phyloP scores from a whole-genome alignment of 2,888 invertebrate genomes.

The Chorisops tibialis region DNA sequence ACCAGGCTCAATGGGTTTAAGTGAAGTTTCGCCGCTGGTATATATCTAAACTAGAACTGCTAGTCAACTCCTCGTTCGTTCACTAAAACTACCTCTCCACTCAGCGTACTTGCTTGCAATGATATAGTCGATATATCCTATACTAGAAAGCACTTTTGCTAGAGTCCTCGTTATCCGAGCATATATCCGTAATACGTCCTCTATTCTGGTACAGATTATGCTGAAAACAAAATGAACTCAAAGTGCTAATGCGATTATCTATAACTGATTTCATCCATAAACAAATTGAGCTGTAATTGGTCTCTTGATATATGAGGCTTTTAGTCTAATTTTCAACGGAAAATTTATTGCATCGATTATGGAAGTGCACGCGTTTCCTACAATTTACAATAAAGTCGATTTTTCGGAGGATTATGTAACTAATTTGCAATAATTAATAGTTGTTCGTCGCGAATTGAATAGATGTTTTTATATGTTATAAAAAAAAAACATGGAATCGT shows the following conservation, averaged over 20 bases:
- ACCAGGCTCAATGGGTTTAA: not conserved
- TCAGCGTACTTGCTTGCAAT: too few species aligned
- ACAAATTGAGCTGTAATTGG: slow-evolving; percentile 32
- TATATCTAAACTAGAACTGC: too few species aligned
- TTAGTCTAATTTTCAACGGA: slow-evolving; percentile 24
- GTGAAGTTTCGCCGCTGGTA: too few species aligned
- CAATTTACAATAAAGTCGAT: not conserved
- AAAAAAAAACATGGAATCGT: too few species aligned
- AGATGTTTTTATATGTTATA: too few species aligned
- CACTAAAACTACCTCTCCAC: too few species aligned
- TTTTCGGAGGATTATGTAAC: slow-evolving; percentile 16
- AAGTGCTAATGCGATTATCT: slow-evolving; percentile 31
- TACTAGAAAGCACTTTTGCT: too few species aligned
- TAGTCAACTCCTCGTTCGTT: too few species aligned
- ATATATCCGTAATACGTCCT: too few species aligned
- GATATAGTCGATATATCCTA: too few species aligned
- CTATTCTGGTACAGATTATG: not conserved
- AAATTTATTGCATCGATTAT: slow-evolving; percentile 19
- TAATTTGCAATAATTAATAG: slow-evolving; percentile 18
- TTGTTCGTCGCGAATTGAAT: too few species aligned
- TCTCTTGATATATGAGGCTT: slow-evolving; percentile 29
- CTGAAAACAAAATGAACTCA: slow-evolving; percentile 27
- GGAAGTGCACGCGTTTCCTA: not conserved
- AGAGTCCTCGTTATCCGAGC: too few species aligned
- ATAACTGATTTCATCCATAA: slow-evolving; percentile 31